Percentiles rank a stretch among this genome's conserved stretches.
Evolutionary conservation across 2,888 invertebrate genomes (phyloP).

Genomic region (Diadegma fenestrale): DNA sequence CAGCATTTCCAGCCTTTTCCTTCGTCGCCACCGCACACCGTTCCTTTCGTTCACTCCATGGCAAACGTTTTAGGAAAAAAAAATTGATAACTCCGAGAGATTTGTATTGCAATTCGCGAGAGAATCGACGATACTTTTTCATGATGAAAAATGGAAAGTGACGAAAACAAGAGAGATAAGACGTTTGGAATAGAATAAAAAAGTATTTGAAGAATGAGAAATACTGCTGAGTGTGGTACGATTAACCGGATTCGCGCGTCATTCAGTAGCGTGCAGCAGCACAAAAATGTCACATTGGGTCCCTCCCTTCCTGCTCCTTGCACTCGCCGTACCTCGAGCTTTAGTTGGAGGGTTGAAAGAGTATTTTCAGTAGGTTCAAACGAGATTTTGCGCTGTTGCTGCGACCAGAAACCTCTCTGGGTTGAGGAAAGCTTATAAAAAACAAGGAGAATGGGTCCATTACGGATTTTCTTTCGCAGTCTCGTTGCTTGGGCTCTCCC

Average conservation of each 20-base stretch:
- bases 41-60: background rate
- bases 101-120: background rate
- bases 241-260: conserved; percentile 22
- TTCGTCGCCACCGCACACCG: background rate
- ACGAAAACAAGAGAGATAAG: background rate
- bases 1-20: conserved; percentile 21
- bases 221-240: conserved; percentile 19
- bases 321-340: conserved; percentile 10
- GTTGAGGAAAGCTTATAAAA: background rate
- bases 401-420: conserved; percentile 32
- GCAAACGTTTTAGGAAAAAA: background rate
- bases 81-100: background rate
- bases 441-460: conserved; percentile 7
- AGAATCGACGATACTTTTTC: background rate
- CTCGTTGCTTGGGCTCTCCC: background rate
- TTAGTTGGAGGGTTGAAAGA: conserved; percentile 29
- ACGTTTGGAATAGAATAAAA: background rate
- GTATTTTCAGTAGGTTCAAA: conserved; percentile 32
- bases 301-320: background rate
- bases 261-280: background rate
- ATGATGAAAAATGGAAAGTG: background rate
- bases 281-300: background rate
- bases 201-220: conserved; percentile 2
- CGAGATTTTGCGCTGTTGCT: conserved; percentile 26
- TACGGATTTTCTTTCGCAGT: background rate